Base-by-base conservation (phyloP, 2,113 vertebrate species). In the Manacus vitellinus region DNA sequence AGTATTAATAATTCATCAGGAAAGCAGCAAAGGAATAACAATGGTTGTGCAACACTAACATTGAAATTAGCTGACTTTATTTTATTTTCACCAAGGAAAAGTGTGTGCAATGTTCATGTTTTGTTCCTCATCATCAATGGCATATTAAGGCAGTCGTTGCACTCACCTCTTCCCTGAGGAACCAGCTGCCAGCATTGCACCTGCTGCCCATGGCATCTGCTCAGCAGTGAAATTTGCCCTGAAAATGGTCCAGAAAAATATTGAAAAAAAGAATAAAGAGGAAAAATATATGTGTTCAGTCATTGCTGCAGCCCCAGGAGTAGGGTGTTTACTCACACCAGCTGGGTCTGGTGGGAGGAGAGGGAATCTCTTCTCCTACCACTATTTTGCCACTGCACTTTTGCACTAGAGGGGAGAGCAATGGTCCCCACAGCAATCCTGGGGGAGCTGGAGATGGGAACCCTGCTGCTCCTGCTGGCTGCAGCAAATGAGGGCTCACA, bases 341-440 rank as follows among this genome's bases (percentile, higher is more conserved):
- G 39, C 15, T 55, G 44, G 30, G 54, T 25, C 71, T 72, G 49
- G 31, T 1, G 4, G 28, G 24, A 58, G 46, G 16, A 92, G 24
- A 55, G 51, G 62, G 6, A 16, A 30, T 49, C 28, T 88, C 24
- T 62, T 71, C 74, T 90, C 30, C 15, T 14, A 47, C 8, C 10
- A 8, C 21, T 0, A 0, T 25, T 66, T 71, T 49, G 82, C 3
- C 6, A 14, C 28, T 37, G 46, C 33, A 73, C 23, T 27, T 77
- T 74, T 56, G 63, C 41, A 39, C 4, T 8, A 51, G 12, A 17
- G 28, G 0, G 0, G 10, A 22, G 24, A 33, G 23, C 0, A 0
- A 55, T 21, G 37, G 20, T 52, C 68, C 77, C 4, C 54, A 46
- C 2, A 5, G 51, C 44, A 73, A 16, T 27, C 39, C 54, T 24